Evolutionary conservation across 2,113 vertebrate species (phyloP).

Genomic region (Sclerurus mexicanus): DNA sequence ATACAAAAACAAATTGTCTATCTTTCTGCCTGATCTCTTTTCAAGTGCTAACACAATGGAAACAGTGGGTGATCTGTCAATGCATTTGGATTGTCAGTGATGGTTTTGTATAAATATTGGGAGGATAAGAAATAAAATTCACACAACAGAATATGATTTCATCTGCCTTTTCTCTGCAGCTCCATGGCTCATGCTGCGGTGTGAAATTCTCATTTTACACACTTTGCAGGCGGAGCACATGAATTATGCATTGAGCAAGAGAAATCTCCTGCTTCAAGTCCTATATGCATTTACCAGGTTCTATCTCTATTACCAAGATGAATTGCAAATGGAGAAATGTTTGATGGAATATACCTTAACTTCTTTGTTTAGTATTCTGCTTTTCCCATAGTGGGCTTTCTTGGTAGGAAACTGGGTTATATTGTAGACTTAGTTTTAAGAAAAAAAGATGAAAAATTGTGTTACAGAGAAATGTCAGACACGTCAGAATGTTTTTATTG

Average conservation of each 20-base stretch:
- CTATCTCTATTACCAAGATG: conserved; percentile 99
- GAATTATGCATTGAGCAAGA: conserved; percentile 99
- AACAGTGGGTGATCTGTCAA: conserved; percentile 84
- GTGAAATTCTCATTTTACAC: conserved; percentile 99
- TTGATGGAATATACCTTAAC: conserved; percentile 89
- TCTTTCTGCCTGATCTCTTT: conserved; percentile 85
- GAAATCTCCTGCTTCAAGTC: conserved; percentile 99
- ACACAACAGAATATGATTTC: conserved; percentile 84
- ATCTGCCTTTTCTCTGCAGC: conserved; percentile 84
- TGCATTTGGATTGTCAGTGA: conserved; percentile 83
- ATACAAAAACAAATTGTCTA: conserved; percentile 84
- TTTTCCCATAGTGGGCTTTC: conserved; percentile 66
- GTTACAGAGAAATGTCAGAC: conserved; percentile 45
- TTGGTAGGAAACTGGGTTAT: conserved; percentile 66
- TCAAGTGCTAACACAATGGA: conserved; percentile 80
- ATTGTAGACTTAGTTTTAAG: conserved; percentile 60
- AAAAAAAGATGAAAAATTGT: conserved; percentile 60
- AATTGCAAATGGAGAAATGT: conserved; percentile 94
- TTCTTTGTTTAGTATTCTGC: conserved; percentile 89
- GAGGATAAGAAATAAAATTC: conserved; percentile 82
- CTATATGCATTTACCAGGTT: conserved; percentile 94
- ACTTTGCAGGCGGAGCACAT: conserved; percentile 97
- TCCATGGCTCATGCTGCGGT: conserved; percentile 93
- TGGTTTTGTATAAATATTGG: conserved; percentile 86
- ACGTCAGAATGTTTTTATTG: conserved; percentile 59